Conservation (phyloP, 2,888 invertebrate species). For the Odontocolon sp. region DNA sequence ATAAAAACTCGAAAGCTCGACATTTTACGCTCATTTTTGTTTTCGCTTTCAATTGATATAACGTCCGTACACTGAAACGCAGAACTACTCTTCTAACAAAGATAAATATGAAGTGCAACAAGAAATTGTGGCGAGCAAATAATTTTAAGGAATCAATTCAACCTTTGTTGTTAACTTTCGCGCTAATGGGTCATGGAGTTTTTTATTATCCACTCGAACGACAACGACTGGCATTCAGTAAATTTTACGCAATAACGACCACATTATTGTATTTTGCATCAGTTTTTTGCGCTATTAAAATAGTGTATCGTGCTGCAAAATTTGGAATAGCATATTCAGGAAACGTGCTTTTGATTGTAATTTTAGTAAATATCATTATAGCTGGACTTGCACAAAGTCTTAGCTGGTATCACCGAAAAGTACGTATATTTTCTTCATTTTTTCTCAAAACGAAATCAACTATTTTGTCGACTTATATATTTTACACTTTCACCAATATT, state of each 20-base stretch:
- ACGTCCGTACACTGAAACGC: too few species aligned
- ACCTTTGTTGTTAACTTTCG: not conserved
- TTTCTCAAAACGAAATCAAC: too few species aligned
- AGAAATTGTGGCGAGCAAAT: not conserved
- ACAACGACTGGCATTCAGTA: not conserved
- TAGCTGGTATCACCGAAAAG: not conserved
- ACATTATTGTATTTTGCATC: not conserved
- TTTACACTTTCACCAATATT: too few species aligned
- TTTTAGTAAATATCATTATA: not conserved
- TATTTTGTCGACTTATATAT: too few species aligned
- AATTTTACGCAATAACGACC: not conserved
- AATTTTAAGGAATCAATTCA: not conserved
- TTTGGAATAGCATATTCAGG: not conserved
- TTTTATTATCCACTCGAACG: not conserved
- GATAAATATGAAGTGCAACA: not conserved
- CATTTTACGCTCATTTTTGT: not conserved
- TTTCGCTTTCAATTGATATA: too few species aligned
- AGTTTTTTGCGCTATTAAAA: not conserved
- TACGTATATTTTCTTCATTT: too few species aligned
- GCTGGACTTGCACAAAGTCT: not conserved
- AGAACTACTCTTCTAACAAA: too few species aligned
- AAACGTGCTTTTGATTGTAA: not conserved
- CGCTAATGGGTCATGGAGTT: conserved; percentile 9
- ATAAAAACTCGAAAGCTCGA: not conserved
- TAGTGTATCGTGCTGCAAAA: not conserved